Evolutionary conservation across 2,888 invertebrate species (phyloP), one percentile per base, ranked within the genome.

Genomic region (Drosophila meridiana): DNA sequence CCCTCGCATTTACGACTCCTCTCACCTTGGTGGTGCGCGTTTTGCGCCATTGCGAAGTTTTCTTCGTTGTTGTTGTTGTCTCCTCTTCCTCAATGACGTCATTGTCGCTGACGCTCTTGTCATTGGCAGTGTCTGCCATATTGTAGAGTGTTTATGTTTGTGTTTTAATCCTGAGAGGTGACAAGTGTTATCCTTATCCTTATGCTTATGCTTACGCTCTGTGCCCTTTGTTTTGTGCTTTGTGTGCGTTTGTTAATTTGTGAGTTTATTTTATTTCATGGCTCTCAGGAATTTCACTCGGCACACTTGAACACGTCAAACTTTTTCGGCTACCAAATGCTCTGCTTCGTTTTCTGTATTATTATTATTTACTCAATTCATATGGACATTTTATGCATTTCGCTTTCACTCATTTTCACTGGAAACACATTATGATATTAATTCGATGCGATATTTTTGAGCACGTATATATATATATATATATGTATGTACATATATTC

Each of bases 11-110:
- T 40, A 14, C n/a, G 55, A 20, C 43, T 65, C 40, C 80, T 78
- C 79, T 78, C 79, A 87, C 87, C 87, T 87, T 87, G 68, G 91
- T 88, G 71, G 90, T 82, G 72, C 86, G 86, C 65, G 81, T 91
- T 78, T 90, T 91, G 72, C 76, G 91, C 91, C 91, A 91, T 76
- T 90, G 87, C 53, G 92, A 90, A 75, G 90, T 81, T 69, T 84
- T 83, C 67, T 85, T 90, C 61, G 86, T 87, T 34, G 83, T 90
- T 38, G 83, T 90, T 48, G 80, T 82, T 14, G 64, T 66, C 66
- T 81, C 88, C 55, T 89, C 79, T 43, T 81, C 81, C 57, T 76
- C 80, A 56, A 74, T 78, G 74, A 81, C 78, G 60, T 87, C 87
- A 60, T 78, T 80, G 89, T 87, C 67, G 68, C 76, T 70, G 76